A percentile compares a stretch with the other conserved stretches of the same genome.
Conservation (phyloP, 2,113 vertebrate species). For the Corythornis madagascariensis region DNA sequence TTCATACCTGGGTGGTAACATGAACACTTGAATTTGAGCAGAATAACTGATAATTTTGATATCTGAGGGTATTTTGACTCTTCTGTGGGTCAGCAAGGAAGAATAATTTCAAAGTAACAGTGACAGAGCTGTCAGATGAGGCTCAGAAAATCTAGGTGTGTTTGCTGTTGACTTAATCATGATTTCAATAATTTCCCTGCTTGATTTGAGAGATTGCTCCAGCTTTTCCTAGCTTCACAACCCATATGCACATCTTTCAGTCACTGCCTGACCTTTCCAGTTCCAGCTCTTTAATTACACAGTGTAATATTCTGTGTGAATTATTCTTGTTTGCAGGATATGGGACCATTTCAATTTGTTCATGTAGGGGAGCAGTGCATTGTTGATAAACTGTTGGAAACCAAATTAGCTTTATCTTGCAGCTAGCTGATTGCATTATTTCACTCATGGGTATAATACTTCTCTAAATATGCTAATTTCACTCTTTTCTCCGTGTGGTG, state of each 20-base stretch:
- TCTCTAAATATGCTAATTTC: constrained; percentile 72
- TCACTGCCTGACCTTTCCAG: constrained; percentile 61
- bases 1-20: neutral
- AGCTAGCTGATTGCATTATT: constrained; percentile 73
- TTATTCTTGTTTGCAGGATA: constrained; percentile 69
- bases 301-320: constrained; percentile 55
- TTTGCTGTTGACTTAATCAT: constrained; percentile 38
- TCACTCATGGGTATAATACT: constrained; percentile 69
- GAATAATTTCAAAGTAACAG: neutral
- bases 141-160: neutral
- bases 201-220: constrained; percentile 16
- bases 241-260: constrained; percentile 59
- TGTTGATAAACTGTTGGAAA: constrained; percentile 78
- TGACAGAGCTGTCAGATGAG: neutral
- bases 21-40: neutral
- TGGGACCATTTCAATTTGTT: constrained; percentile 69
- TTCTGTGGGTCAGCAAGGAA: neutral
- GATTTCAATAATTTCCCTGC: constrained; percentile 45
- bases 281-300: constrained; percentile 72
- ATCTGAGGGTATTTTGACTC: neutral
- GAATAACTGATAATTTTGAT: neutral
- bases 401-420: constrained; percentile 77
- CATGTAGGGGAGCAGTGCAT: constrained; percentile 73
- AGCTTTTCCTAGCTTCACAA: constrained; percentile 47
- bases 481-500: constrained; percentile 56